Evolutionary conservation across 2,113 vertebrate genomes (phyloP), one percentile per base, ranked within the genome.

Genomic region (Thinocorus orbignyianus): DNA sequence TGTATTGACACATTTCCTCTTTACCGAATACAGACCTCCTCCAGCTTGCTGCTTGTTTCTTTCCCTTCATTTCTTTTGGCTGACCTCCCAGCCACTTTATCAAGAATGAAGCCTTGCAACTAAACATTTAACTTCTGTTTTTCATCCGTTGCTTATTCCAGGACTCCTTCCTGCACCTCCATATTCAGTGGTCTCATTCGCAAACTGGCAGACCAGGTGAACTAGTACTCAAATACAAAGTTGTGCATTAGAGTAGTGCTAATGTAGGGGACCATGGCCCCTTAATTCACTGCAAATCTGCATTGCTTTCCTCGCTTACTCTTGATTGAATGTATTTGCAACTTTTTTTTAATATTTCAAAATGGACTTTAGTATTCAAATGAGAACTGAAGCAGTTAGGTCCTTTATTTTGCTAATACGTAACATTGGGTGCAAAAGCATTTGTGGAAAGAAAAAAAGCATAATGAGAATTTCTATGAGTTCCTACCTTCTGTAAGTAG

Each of bases 11-110:
- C 68, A 28, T 86, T 93, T 77, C 51, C 46, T 93, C 71, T 86
- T 94, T 94, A 82, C 64, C 41, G 77, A 91, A 94, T 71, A 90
- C 25, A 77, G 90, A 66, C 74, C 51, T 93, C 39, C 79, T 77
- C 64, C 7, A 12, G 74, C 54, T 73, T 88, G 37, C 58, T 77
- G 39, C 84, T 96, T 94, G 68, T 90, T 95, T 86, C 85, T 90
- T 93, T 83, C 52, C 62, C 60, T 95, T 95, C 68, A 42, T 88
- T 95, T 82, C 54, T 93, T 85, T 94, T 92, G 91, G 92, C 95
- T 97, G 93, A 92, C 89, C 78, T 95, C 73, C 73, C 54, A 44
- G 54, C 9, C 64, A 69, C 81, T 90, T 95, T 83, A 62, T 51
- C 5, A 19, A 86, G 74, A 80, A 82, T 0, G 13, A 87, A 95